Evolutionary conservation across 2,113 vertebrate genomes (phyloP).

Genomic region (Aramus guarauna): DNA sequence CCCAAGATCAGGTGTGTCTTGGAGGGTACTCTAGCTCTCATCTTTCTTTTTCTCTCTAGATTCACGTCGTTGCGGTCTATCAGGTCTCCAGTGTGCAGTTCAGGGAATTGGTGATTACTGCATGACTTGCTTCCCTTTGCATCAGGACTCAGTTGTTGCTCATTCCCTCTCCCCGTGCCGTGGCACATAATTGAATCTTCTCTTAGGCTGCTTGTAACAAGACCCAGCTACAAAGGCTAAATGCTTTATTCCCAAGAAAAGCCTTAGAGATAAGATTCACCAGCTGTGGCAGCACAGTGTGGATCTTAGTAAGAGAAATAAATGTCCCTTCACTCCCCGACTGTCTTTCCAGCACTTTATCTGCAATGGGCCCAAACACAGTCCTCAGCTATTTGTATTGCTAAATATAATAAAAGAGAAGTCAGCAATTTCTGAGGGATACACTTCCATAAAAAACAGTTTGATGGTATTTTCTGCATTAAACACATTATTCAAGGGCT

Average conservation of each 20-base stretch:
- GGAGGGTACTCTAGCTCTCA: not conserved
- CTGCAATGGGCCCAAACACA: constrained; percentile 49
- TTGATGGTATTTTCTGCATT: constrained; percentile 35
- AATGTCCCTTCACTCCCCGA: constrained; percentile 59
- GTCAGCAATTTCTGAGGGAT: constrained; percentile 55
- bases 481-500: constrained; percentile 51
- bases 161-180: not conserved
- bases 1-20: not conserved
- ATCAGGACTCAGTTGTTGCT: not conserved
- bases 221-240: constrained; percentile 62
- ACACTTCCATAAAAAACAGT: constrained; percentile 57
- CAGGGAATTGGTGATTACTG: not conserved
- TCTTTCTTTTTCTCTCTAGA: not conserved
- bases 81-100: not conserved
- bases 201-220: constrained; percentile 34
- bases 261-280: constrained; percentile 66
- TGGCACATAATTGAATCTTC: constrained; percentile 60
- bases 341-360: constrained; percentile 62
- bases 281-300: constrained; percentile 20
- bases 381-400: constrained; percentile 54
- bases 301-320: constrained; percentile 48
- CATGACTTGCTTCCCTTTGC: not conserved
- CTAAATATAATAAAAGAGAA: constrained; percentile 63
- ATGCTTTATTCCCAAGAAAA: constrained; percentile 66
- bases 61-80: not conserved